Evolutionary conservation across 2,113 vertebrate species (phyloP).

Genomic region (Callionymus lyra): DNA sequence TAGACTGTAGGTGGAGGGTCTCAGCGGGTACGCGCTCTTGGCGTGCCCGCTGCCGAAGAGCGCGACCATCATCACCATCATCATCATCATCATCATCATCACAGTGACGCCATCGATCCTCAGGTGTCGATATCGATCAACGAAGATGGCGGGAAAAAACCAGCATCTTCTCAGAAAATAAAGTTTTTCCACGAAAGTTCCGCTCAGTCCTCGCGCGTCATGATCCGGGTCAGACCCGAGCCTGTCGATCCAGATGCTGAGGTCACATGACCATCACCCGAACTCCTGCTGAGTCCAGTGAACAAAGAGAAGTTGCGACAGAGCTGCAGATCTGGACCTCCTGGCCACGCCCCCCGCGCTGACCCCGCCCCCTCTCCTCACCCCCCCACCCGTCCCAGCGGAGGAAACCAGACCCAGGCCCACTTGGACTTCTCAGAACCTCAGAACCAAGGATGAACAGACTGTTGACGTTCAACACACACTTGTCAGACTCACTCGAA

Average conservation of each 20-base stretch:
- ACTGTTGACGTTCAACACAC: not conserved
- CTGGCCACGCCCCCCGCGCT: constrained; percentile 48
- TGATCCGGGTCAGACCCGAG: constrained; percentile 13
- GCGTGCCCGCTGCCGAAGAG: constrained; percentile 34
- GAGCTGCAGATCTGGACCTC: constrained; percentile 21
- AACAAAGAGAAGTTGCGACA: constrained; percentile 49
- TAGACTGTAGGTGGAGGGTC: constrained; percentile 43
- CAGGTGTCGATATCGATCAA: constrained; percentile 6
- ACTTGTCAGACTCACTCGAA: not conserved
- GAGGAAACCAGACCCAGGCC: constrained; percentile 33
- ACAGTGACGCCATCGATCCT: not conserved
- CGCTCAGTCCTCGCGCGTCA: constrained; percentile 13
- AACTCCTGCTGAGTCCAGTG: constrained; percentile 29
- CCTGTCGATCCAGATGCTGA: not conserved
- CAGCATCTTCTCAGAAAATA: constrained; percentile 10
- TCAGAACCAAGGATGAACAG: constrained; percentile 10
- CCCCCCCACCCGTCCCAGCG: constrained; percentile 32
- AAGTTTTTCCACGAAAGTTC: constrained; percentile 1
- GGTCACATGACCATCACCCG: not conserved
- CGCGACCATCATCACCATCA: constrained; percentile 32
- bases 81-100: constrained; percentile 33
- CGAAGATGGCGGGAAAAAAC: not conserved
- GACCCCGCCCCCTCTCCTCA: constrained; percentile 32
- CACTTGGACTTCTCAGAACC: constrained; percentile 1
- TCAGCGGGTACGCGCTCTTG: constrained; percentile 39